Percentiles rank a stretch among this genome's conserved stretches.
Evolutionary conservation across 2,113 vertebrate species (phyloP).

Genomic region (Periophthalmodon schlosseri): DNA sequence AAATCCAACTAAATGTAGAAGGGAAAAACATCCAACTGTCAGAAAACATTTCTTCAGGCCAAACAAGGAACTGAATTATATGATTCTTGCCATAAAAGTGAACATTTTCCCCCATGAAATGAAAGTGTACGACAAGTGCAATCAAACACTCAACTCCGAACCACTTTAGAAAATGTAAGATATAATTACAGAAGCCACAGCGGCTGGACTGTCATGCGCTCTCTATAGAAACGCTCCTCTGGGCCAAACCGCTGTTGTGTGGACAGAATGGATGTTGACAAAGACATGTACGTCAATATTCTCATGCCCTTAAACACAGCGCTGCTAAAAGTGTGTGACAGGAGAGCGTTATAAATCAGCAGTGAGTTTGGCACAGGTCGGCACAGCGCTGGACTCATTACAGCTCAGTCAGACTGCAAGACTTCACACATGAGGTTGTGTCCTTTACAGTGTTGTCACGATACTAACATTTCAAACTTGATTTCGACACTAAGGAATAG

Average conservation of each 20-base stretch:
- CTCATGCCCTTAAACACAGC: constrained; percentile 60
- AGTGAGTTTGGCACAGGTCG: constrained; percentile 51
- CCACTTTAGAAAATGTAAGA: constrained; percentile 67
- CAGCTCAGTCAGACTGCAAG: constrained; percentile 37
- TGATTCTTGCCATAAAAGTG: constrained; percentile 62
- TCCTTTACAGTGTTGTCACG: constrained; percentile 18
- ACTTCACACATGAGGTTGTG: constrained; percentile 29
- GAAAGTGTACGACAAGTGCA: constrained; percentile 73
- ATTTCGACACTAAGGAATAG: too few relatives aligned
- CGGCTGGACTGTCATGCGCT: constrained; percentile 70
- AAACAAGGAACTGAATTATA: constrained; percentile 66
- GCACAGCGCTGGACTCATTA: constrained; percentile 51
- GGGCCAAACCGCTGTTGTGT: constrained; percentile 69
- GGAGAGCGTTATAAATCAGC: constrained; percentile 68
- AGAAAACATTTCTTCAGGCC: constrained; percentile 67
- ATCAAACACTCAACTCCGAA: constrained; percentile 73
- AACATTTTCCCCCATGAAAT: constrained; percentile 65
- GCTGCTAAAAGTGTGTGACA: constrained; percentile 66
- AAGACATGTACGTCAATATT: constrained; percentile 73
- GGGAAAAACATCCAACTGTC: constrained; percentile 57
- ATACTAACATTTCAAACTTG: too few relatives aligned
- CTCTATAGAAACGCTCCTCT: constrained; percentile 64
- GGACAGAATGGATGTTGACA: constrained; percentile 71
- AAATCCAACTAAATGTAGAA: constrained; percentile 56
- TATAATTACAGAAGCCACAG: constrained; percentile 68